Conservation (phyloP, 2,888 invertebrate genomes). For the Drosophila nigritarsus region DNA sequence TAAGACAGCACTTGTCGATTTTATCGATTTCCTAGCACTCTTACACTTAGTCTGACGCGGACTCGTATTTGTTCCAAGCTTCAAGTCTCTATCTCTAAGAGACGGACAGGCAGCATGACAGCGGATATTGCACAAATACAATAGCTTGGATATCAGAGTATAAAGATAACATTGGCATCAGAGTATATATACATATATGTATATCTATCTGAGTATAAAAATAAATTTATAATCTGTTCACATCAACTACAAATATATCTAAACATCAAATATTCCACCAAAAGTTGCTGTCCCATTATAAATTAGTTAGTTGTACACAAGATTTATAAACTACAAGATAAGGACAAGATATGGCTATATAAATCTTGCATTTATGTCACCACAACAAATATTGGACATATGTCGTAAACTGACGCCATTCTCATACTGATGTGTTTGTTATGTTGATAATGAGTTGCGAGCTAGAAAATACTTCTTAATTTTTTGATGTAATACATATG, state of each 20-base stretch:
- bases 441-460: background rate
- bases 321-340: constrained; percentile 6
- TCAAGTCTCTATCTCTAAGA: background rate
- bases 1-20: background rate
- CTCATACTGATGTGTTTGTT: background rate
- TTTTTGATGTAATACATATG: background rate
- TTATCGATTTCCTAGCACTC: background rate
- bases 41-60: background rate
- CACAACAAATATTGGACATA: constrained; percentile 5
- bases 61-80: background rate
- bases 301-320: constrained; percentile 20
- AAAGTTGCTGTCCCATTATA: background rate
- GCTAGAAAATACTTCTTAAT: background rate
- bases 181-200: too few relatives aligned
- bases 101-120: background rate
- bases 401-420: background rate
- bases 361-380: constrained; percentile 42
- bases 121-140: background rate
- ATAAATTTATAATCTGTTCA: background rate
- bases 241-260: background rate
- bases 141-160: background rate
- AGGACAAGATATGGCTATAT: constrained; percentile 14
- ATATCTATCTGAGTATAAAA: background rate
- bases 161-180: background rate
- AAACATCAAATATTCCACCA: background rate